Percentiles rank a stretch among this genome's conserved stretches.
Evolutionary conservation across 2,888 invertebrate species (phyloP).

Genomic region (Dascillus cervinus): DNA sequence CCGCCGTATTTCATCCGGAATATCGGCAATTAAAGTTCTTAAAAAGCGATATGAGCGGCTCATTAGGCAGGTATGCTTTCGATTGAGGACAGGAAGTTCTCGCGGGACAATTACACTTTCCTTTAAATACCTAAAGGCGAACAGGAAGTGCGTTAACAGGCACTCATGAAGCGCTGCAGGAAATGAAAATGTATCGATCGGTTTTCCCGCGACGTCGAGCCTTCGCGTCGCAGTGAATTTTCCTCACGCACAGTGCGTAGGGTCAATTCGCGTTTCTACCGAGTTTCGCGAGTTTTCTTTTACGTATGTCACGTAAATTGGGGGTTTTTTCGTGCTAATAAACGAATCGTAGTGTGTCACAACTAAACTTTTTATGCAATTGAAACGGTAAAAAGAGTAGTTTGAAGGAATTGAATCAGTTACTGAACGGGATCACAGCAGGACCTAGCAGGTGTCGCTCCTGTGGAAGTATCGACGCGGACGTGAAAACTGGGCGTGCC

Average conservation of each 20-base stretch:
- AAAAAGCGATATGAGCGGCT: too few relatives aligned
- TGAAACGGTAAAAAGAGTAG: constrained; percentile 28
- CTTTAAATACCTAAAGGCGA: constrained; percentile 36
- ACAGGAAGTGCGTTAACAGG: constrained; percentile 36
- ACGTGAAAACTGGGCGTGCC: constrained; percentile 15
- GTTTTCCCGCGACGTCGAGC: not conserved
- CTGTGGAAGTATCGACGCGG: constrained; percentile 28
- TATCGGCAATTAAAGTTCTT: too few relatives aligned
- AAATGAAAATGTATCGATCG: constrained; percentile 12
- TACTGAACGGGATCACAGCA: constrained; percentile 24
- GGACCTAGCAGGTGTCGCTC: constrained; percentile 19
- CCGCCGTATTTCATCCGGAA: too few relatives aligned
- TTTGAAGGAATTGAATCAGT: constrained; percentile 31
- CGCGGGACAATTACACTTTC: too few relatives aligned
- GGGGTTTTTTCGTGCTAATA: constrained; percentile 13
- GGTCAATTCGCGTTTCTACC: constrained; percentile 3
- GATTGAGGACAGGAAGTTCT: too few relatives aligned
- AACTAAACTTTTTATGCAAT: constrained; percentile 25
- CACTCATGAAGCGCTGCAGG: constrained; percentile 18
- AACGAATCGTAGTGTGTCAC: constrained; percentile 19
- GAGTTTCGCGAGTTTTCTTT: not conserved
- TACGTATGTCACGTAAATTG: not conserved
- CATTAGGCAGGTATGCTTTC: too few relatives aligned
- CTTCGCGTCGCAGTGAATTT: not conserved
- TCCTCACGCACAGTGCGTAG: not conserved